Conservation (phyloP, 30 jellyfish, hydroid and myxozoan genomes). For the Turritopsis rubra region DNA sequence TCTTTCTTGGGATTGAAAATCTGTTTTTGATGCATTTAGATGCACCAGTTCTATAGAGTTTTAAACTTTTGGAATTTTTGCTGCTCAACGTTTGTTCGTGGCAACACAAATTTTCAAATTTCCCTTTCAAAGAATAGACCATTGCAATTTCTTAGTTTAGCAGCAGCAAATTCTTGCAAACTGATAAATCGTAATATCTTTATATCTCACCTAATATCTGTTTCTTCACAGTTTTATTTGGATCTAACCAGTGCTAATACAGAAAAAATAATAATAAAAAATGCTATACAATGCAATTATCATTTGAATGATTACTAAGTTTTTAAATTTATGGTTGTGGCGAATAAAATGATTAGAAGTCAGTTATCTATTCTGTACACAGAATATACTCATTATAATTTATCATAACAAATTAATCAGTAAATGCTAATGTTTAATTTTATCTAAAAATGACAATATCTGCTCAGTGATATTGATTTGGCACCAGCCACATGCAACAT, state of each 20-base stretch:
- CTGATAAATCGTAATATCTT: background rate
- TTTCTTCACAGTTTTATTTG: conserved; percentile 72
- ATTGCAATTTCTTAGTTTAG: background rate
- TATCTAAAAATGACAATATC: background rate
- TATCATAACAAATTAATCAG: background rate
- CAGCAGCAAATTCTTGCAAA: background rate
- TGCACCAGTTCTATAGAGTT: too few species aligned
- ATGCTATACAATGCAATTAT: background rate
- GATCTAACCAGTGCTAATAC: conserved; percentile 92
- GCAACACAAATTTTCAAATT: too few species aligned
- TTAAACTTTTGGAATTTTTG: too few species aligned
- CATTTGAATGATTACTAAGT: background rate
- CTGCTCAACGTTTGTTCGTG: too few species aligned
- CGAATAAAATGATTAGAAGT: background rate
- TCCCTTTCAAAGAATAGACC: too few species aligned
- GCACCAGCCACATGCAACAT: background rate
- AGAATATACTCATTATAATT: background rate
- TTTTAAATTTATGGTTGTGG: background rate
- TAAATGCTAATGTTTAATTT: too few species aligned
- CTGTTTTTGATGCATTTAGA: too few species aligned
- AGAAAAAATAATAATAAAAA: background rate
- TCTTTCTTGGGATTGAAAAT: too few species aligned
- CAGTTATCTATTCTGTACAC: too few species aligned
- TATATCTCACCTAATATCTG: conserved; percentile 59
- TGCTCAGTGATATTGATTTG: background rate